A percentile compares a stretch with the other conserved stretches of the same genome.
Evolutionary conservation across 2,113 vertebrate species (phyloP).

Genomic region (Rhinolophus sinicus): DNA sequence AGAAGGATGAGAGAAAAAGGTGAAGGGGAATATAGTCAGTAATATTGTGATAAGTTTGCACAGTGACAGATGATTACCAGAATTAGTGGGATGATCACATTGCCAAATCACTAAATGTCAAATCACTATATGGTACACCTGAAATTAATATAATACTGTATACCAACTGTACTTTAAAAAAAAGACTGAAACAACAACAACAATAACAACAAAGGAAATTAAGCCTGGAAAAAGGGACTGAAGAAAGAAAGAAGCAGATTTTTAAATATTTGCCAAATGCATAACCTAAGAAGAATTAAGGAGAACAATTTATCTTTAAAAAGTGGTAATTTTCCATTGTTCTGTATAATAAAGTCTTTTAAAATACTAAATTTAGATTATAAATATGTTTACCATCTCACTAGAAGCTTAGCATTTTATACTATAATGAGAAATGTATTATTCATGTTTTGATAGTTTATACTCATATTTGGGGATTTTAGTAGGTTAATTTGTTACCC

Average conservation of each 20-base stretch:
- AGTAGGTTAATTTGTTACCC: background rate
- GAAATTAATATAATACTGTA: background rate
- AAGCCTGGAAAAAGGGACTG: background rate
- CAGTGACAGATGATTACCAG: background rate
- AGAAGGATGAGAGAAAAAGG: background rate
- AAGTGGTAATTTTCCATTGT: background rate
- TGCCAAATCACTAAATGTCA: background rate
- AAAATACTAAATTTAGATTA: background rate
- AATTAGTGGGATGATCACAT: background rate
- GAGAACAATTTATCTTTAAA: slow-evolving; percentile 1
- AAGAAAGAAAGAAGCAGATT: background rate
- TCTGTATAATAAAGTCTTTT: background rate
- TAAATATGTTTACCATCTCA: background rate
- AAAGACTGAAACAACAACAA: background rate
- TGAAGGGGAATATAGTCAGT: background rate
- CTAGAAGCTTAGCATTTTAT: background rate
- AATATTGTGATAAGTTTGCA: background rate
- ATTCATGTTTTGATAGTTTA: background rate
- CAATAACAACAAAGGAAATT: slow-evolving; percentile 73
- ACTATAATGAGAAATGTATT: background rate
- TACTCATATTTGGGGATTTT: background rate
- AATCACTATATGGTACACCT: background rate
- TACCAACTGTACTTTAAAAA: background rate
- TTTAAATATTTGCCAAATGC: slow-evolving; percentile 32
- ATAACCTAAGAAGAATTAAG: background rate